Conservation (phyloP, 1,140 invertebrate genomes). For the Dolichoris vasculosae region DNA sequence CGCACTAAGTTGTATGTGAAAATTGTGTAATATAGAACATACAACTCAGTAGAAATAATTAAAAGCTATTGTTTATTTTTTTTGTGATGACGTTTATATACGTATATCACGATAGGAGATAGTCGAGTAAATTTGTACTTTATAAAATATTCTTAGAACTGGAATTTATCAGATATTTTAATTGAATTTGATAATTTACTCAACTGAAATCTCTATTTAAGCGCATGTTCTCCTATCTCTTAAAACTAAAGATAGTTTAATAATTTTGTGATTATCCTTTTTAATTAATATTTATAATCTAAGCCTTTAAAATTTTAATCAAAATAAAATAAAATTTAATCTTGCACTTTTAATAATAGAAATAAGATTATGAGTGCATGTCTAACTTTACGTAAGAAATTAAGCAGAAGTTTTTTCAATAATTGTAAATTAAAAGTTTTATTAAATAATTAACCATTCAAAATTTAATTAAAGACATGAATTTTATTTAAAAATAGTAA, state of each 20-base stretch:
- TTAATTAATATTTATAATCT: too few species aligned
- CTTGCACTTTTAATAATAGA: too few species aligned
- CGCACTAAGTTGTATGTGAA: background rate
- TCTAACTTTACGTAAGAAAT: too few species aligned
- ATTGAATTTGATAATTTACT: constrained; percentile 6
- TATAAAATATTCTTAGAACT: background rate
- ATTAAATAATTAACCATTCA: background rate
- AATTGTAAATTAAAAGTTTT: constrained; percentile 4
- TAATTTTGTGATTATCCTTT: too few species aligned
- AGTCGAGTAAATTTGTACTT: background rate
- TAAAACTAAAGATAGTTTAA: too few species aligned
- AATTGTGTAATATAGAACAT: constrained; percentile 22
- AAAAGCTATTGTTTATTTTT: constrained; percentile 33
- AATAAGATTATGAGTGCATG: too few species aligned
- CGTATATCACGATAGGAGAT: background rate
- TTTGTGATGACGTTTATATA: background rate
- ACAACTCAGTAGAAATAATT: background rate
- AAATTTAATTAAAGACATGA: background rate
- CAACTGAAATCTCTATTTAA: background rate
- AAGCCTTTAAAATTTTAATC: too few species aligned
- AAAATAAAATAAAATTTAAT: too few species aligned
- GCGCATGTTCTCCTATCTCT: background rate
- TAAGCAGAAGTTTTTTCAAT: background rate
- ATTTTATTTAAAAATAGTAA: background rate
- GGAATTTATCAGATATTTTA: constrained; percentile 4